phyloP scores from a whole-genome alignment of 2,888 invertebrate species.

The Caenorhabditis sp. region DNA sequence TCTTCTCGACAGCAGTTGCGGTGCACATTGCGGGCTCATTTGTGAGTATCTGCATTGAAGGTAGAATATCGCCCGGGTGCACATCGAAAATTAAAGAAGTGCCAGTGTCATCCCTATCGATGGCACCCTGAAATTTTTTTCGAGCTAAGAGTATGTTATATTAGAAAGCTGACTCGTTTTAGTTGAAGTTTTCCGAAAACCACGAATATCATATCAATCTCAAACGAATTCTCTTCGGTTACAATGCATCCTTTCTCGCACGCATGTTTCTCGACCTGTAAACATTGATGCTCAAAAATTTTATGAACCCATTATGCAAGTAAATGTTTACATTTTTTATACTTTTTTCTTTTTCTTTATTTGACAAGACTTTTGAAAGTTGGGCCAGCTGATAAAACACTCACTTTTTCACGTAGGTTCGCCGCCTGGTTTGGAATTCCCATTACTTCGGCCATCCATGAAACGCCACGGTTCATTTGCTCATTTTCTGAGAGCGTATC shows the following conservation, averaged over 20 bases:
- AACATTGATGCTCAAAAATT: background rate
- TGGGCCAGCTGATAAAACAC: too few species aligned
- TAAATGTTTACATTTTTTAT: too few species aligned
- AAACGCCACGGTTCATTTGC: conserved; percentile 13
- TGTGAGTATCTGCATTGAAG: conserved; percentile 55
- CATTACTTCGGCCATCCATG: conserved; percentile 37
- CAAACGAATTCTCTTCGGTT: conserved; percentile 48
- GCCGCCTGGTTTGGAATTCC: conserved; percentile 31
- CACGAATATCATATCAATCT: conserved; percentile 49
- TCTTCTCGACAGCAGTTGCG: conserved; percentile 36
- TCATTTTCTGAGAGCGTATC: conserved; percentile 19
- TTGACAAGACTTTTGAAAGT: too few species aligned
- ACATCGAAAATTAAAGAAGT: conserved; percentile 48
- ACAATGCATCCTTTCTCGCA: conserved; percentile 35
- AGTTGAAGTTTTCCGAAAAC: conserved; percentile 24
- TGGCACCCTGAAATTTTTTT: conserved; percentile 4
- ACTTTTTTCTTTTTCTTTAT: too few species aligned
- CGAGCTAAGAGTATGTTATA: too few species aligned
- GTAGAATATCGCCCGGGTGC: conserved; percentile 44
- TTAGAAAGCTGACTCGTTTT: conserved; percentile 6
- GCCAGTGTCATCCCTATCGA: conserved; percentile 35
- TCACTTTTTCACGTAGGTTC: background rate
- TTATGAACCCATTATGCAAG: too few species aligned
- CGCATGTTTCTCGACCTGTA: conserved; percentile 1
- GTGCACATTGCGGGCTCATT: conserved; percentile 54